A percentile compares a stretch with the other conserved stretches of the same genome.
Conservation (phyloP, 2,113 vertebrate genomes). For the Mionectes macconnelli region DNA sequence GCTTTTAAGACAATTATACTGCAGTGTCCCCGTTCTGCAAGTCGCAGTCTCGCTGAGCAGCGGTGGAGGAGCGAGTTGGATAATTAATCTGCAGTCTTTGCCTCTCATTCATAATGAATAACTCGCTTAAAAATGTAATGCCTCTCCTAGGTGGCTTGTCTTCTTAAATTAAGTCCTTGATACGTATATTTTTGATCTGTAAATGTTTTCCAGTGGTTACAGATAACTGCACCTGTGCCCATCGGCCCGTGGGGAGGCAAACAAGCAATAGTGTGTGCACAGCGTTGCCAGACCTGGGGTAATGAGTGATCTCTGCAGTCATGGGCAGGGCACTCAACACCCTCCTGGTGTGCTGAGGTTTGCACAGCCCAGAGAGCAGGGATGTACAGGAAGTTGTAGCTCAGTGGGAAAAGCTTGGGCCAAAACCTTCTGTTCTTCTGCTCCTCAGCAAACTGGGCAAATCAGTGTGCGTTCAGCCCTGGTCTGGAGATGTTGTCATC, state of each 20-base stretch:
- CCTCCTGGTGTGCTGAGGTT: neutral
- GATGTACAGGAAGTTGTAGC: fast-evolving
- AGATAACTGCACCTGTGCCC: neutral
- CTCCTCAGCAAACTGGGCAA: neutral
- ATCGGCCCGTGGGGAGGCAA: neutral
- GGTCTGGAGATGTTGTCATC: neutral
- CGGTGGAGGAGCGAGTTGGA: neutral
- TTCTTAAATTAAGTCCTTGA: neutral
- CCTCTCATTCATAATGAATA: conserved; percentile 43
- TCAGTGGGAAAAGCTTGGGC: neutral
- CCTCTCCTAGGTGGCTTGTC: neutral
- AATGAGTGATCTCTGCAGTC: neutral
- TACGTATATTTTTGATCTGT: neutral
- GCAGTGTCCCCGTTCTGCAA: conserved; percentile 46
- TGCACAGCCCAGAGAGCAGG: neutral
- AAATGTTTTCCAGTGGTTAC: neutral
- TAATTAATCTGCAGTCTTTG: conserved; percentile 51
- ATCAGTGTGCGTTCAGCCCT: neutral
- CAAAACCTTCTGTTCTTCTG: neutral
- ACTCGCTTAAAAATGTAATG: neutral
- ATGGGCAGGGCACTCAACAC: neutral
- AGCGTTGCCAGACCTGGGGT: neutral
- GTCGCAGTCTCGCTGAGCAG: neutral
- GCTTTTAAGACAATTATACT: conserved; percentile 66
- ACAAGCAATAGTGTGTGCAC: neutral